Conservation (phyloP, 2,888 invertebrate genomes). For the Amphipyra berbera region DNA sequence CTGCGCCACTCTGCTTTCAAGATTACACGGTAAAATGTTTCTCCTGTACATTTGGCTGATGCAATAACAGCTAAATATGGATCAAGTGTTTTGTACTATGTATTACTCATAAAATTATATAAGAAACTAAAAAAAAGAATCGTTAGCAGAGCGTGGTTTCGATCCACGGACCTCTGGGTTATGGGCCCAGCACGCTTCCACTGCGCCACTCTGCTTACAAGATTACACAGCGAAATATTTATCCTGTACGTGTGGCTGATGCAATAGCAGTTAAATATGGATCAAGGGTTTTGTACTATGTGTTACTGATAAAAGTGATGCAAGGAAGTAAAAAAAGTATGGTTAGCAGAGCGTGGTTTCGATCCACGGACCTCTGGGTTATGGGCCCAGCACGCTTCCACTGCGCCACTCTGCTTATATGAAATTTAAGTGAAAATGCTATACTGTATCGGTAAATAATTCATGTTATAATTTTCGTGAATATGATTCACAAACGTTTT, state of each 20-base stretch:
- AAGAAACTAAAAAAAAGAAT: neutral
- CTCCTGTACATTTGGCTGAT: neutral
- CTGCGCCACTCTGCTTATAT: constrained; percentile 93
- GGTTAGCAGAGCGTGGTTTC: constrained; percentile 93
- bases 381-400: constrained; percentile 95
- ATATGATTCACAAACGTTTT: no score
- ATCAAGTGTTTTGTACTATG: no score
- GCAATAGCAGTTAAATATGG: no score
- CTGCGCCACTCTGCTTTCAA: constrained; percentile 94
- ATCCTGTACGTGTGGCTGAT: no score
- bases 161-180: constrained; percentile 96
- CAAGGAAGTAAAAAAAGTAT: no score
- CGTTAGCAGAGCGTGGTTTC: constrained; percentile 93
- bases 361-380: constrained; percentile 96
- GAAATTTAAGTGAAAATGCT: no score
- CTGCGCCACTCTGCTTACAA: constrained; percentile 93
- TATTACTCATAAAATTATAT: no score
- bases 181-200: constrained; percentile 96
- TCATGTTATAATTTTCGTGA: no score
- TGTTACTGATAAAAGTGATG: no score
- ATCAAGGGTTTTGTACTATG: no score
- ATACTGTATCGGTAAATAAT: no score
- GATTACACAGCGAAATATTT: no score
- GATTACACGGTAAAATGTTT: neutral
- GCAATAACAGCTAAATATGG: neutral